A percentile compares a stretch with the other conserved stretches of the same genome.
These are phyloP conservation scores for Latheticus oryzae DNA, from an alignment of 2,888 invertebrate genomes.

Conservation along the genomic window DNA sequence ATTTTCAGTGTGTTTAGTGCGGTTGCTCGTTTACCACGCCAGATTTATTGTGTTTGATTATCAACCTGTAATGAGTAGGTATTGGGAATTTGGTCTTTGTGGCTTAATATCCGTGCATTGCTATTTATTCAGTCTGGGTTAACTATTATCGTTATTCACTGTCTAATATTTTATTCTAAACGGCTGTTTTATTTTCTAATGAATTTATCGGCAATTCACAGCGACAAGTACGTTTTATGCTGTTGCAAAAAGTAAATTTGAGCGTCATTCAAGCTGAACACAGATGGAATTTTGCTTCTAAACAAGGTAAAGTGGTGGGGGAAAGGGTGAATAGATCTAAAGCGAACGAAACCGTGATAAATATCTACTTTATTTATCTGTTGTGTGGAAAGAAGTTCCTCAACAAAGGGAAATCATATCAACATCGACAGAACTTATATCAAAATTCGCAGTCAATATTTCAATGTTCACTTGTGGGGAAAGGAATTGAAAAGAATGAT, in stretches of 20 bases:
- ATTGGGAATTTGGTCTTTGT: conserved; percentile 4
- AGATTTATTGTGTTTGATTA: conserved; percentile 12
- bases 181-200: conserved; percentile 25
- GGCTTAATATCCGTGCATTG: not conserved
- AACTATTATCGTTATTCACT: not conserved
- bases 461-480: conserved; percentile 42
- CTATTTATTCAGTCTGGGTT: conserved; percentile 1
- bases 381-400: conserved; percentile 24
- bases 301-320: not conserved
- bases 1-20: conserved; percentile 3
- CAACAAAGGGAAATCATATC: conserved; percentile 42
- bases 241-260: not conserved
- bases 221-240: too few relatives aligned
- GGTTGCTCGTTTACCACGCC: too few relatives aligned
- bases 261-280: not conserved
- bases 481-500: conserved; percentile 44
- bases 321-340: conserved; percentile 1
- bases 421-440: conserved; percentile 36
- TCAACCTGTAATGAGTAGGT: conserved; percentile 2
- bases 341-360: conserved; percentile 19
- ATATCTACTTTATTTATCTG: conserved; percentile 35
- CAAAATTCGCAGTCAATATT: conserved; percentile 42
- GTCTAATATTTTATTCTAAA: conserved; percentile 21
- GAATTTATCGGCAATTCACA: conserved; percentile 26
- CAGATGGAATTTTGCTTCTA: not conserved